Percentiles rank a stretch among this genome's conserved stretches.
Conservation (phyloP, 2,113 vertebrate genomes). For the Rynchops niger region DNA sequence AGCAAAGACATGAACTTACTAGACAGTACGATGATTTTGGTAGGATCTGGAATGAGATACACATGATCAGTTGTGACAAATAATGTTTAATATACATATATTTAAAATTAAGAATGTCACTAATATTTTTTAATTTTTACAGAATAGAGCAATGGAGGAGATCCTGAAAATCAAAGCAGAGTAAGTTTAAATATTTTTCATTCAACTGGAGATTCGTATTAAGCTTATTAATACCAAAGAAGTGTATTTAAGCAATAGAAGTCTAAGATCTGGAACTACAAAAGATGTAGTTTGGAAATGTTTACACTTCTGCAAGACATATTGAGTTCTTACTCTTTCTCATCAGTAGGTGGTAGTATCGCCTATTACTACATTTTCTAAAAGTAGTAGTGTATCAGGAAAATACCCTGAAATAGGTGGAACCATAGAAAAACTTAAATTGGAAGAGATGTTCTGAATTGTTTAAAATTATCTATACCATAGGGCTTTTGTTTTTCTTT, state of each 20-base stretch:
- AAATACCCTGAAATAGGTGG: background rate
- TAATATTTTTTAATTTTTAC: slow-evolving; percentile 20
- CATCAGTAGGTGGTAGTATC: slow-evolving; percentile 48
- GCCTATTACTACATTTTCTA: background rate
- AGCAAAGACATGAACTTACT: background rate
- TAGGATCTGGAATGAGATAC: background rate
- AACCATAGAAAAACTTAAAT: background rate
- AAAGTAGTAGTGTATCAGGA: background rate
- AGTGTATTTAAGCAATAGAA: background rate
- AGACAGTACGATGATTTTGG: background rate
- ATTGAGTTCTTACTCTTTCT: background rate
- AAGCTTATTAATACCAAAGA: background rate
- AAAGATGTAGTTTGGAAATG: background rate
- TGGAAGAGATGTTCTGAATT: background rate
- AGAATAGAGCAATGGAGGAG: slow-evolving; percentile 77
- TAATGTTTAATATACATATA: background rate
- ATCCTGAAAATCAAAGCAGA: slow-evolving; percentile 79
- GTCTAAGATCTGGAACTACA: background rate
- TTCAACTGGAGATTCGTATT: background rate
- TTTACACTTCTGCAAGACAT: background rate
- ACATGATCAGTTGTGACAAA: background rate
- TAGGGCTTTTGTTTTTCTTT: background rate
- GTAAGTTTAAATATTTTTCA: slow-evolving; percentile 75
- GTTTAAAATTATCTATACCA: background rate
- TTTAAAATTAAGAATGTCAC: background rate